Conservation (phyloP, 2,113 vertebrate genomes). For the Abramis brama region DNA sequence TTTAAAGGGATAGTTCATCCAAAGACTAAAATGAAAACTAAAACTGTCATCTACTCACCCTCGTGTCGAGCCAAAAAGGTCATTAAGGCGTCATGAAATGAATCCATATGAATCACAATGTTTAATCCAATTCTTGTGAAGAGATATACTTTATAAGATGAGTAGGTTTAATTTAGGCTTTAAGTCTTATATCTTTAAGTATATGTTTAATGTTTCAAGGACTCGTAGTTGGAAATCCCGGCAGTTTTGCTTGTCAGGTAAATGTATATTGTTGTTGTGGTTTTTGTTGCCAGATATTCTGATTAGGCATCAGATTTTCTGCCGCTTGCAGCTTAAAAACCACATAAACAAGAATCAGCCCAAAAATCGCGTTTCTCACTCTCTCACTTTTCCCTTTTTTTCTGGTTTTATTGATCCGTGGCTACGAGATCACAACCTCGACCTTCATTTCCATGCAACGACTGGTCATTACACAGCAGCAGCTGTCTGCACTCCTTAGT, state of each 20-base stretch:
- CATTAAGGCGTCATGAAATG: too few species aligned
- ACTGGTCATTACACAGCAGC: constrained; percentile 61
- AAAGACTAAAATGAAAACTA: too few species aligned
- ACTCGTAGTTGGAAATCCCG: not conserved
- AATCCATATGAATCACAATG: too few species aligned
- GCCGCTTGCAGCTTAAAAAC: not conserved
- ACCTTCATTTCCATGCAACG: not conserved
- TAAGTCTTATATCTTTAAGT: too few species aligned
- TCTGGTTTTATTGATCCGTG: not conserved
- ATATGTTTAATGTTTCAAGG: not conserved
- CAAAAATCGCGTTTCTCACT: not conserved
- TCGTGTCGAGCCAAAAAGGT: too few species aligned
- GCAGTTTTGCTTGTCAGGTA: not conserved
- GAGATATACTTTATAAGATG: too few species aligned
- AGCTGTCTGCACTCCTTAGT: constrained; percentile 58
- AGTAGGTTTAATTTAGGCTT: too few species aligned
- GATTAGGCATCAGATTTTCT: not conserved
- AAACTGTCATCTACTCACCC: too few species aligned
- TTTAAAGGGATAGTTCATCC: too few species aligned
- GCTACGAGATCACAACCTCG: not conserved
- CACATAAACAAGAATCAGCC: not conserved
- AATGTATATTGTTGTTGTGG: too few species aligned
- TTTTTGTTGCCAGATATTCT: not conserved
- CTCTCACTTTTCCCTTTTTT: not conserved
- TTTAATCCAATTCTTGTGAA: too few species aligned